A percentile compares a stretch with the other conserved stretches of the same genome.
Conservation (phyloP, 2,113 vertebrate species). For the Cottus gobio region DNA sequence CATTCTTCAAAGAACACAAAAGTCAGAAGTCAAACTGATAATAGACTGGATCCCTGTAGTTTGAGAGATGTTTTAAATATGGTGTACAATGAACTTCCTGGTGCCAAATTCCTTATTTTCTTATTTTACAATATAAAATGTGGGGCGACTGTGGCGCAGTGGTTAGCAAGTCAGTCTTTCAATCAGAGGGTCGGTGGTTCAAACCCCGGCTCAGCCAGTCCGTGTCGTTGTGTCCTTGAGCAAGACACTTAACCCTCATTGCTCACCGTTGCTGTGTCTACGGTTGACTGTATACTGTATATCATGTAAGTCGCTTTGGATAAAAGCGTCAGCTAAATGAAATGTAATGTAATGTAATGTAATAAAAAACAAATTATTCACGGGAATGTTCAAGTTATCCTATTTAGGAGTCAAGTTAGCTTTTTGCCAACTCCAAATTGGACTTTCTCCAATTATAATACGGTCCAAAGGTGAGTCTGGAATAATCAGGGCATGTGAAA, state of each 20-base stretch:
- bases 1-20: constrained; percentile 16
- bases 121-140: background rate
- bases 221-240: too few relatives aligned
- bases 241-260: too few relatives aligned
- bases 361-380: background rate
- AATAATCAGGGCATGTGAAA: constrained; percentile 3
- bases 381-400: background rate
- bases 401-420: background rate
- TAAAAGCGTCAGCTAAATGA: too few relatives aligned
- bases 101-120: background rate
- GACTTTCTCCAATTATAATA: background rate
- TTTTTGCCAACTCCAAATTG: constrained; percentile 6
- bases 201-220: too few relatives aligned
- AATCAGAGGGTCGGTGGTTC: too few relatives aligned
- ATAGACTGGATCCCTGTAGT: too few relatives aligned
- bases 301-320: too few relatives aligned
- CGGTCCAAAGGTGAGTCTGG: constrained; percentile 22
- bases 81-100: background rate
- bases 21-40: constrained; percentile 25
- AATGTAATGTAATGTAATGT: too few relatives aligned
- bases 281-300: too few relatives aligned
- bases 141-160: too few relatives aligned
- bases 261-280: too few relatives aligned
- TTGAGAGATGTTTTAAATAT: background rate
- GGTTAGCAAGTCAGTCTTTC: too few relatives aligned